These are phyloP conservation scores for Apamea crenata DNA, from an alignment of 2,888 invertebrate species.

Conservation along the genomic window DNA sequence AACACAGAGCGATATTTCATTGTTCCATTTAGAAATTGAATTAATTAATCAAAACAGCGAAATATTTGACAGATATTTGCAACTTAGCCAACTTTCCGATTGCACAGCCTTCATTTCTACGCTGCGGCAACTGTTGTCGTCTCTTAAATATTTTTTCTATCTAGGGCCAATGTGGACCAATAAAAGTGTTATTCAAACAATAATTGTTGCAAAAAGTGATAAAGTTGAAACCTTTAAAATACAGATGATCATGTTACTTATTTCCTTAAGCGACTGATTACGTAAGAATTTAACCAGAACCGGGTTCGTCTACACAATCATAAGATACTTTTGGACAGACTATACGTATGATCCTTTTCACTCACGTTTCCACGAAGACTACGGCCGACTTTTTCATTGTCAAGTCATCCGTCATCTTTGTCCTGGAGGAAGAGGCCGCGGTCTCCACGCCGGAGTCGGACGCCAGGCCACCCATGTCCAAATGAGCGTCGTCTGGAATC, in stretches of 20 bases:
- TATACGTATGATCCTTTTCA: constrained; percentile 17
- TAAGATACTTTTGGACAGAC: background rate
- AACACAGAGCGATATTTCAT: too few relatives aligned
- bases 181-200: background rate
- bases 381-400: constrained; percentile 72
- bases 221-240: background rate
- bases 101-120: too few relatives aligned
- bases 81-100: too few relatives aligned
- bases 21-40: too few relatives aligned
- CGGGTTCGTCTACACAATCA: background rate
- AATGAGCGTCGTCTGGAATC: background rate
- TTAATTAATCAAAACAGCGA: too few relatives aligned
- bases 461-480: constrained; percentile 12
- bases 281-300: background rate
- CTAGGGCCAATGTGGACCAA: background rate
- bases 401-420: constrained; percentile 44
- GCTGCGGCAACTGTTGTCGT: too few relatives aligned
- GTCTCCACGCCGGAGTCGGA: constrained; percentile 81
- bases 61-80: too few relatives aligned
- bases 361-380: constrained; percentile 73
- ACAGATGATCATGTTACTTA: background rate
- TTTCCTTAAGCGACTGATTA: background rate
- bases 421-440: constrained; percentile 68
- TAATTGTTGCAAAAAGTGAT: background rate
- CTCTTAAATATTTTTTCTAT: too few relatives aligned